These are phyloP conservation scores for Drosophila parabipectinata DNA, from an alignment of 1,140 invertebrate species.

Conservation along the genomic window DNA sequence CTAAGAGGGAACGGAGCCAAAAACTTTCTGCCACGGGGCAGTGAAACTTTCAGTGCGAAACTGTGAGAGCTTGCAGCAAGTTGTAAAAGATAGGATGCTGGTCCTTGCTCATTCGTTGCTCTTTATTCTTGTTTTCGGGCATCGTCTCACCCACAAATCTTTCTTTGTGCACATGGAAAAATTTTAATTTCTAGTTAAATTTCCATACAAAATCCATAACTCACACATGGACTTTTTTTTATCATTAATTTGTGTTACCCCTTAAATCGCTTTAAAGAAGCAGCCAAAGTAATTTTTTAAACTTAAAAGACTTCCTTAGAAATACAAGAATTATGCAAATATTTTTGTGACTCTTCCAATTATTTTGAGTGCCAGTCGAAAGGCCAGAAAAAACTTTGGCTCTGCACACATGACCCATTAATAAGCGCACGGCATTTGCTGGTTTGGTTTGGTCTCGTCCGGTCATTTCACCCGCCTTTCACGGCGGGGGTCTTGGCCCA, in stretches of 20 bases:
- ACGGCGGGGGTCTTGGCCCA: conserved; percentile 20
- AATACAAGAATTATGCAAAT: not conserved
- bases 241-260: not conserved
- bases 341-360: not conserved
- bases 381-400: conserved; percentile 39
- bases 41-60: conserved; percentile 50
- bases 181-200: not conserved
- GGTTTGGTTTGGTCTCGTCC: conserved; percentile 13
- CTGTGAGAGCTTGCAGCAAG: conserved; percentile 24
- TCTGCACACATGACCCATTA: conserved; percentile 75
- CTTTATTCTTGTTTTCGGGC: not conserved
- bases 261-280: not conserved
- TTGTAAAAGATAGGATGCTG: conserved; percentile 29
- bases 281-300: not conserved
- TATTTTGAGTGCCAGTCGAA: not conserved
- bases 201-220: not conserved
- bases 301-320: not conserved
- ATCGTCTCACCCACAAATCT: not conserved
- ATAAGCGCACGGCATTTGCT: conserved; percentile 65
- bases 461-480: conserved; percentile 53
- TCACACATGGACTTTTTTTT: not conserved
- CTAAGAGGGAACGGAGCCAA: conserved; percentile 10
- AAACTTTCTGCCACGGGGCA: conserved; percentile 34
- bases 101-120: not conserved
- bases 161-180: not conserved